Conservation (phyloP, 2,797 vertebrate species). For the Sebastes paucispinis region DNA sequence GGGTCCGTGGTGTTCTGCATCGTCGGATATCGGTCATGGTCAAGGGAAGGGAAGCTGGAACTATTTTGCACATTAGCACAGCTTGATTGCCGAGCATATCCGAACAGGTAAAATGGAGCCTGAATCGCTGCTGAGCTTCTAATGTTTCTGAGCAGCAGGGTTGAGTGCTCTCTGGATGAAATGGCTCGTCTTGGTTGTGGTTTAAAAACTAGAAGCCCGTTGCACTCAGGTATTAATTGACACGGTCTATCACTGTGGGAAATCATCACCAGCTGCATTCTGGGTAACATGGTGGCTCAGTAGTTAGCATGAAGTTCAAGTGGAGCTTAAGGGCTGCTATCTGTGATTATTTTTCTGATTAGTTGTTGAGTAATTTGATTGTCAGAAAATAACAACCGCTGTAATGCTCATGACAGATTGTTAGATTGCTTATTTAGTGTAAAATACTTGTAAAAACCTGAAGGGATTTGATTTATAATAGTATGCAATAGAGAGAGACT, state of each 20-base stretch:
- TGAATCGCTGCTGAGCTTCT: neutral
- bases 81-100: neutral
- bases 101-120: slow-evolving; percentile 27
- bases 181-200: neutral
- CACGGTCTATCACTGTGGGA: neutral
- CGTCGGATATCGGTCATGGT: neutral
- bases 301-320: neutral
- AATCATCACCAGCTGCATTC: slow-evolving; percentile 3
- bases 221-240: neutral
- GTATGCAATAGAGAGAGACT: too few species aligned
- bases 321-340: too few species aligned
- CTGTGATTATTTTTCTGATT: neutral
- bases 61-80: slow-evolving; percentile 15
- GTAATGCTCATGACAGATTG: too few species aligned
- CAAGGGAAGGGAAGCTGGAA: neutral
- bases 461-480: too few species aligned
- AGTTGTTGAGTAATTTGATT: neutral
- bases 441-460: too few species aligned
- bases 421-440: too few species aligned
- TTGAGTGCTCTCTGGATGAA: slow-evolving; percentile 20
- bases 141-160: neutral
- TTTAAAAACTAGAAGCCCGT: neutral
- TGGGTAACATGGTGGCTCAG: neutral
- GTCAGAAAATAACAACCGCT: neutral
- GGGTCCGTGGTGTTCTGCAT: neutral